Evolutionary conservation across 1,140 invertebrate genomes (phyloP).

Genomic region (Battus philenor): DNA sequence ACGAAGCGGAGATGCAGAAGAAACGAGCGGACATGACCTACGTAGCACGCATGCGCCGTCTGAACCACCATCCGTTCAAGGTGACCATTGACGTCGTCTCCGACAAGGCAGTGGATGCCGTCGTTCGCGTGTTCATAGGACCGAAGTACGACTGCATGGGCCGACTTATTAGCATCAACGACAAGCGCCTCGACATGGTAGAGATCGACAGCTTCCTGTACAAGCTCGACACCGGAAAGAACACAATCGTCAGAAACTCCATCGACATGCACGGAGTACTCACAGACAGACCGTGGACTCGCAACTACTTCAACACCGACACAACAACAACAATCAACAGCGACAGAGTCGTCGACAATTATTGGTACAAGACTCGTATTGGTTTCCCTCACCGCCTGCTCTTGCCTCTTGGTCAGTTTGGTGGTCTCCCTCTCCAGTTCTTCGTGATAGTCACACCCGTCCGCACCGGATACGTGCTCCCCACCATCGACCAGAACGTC

Average conservation of each 20-base stretch:
- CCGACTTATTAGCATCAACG: slow-evolving; percentile 67
- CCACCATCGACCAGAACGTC: slow-evolving; percentile 58
- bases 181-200: slow-evolving; percentile 79
- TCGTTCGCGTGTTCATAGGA: slow-evolving; percentile 78
- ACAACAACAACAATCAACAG: slow-evolving; percentile 37
- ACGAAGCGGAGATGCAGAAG: slow-evolving; percentile 53
- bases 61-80: slow-evolving; percentile 78
- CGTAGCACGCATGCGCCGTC: slow-evolving; percentile 60
- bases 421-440: slow-evolving; percentile 79
- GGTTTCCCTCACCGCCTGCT: slow-evolving; percentile 81
- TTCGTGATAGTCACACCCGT: slow-evolving; percentile 80
- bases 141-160: slow-evolving; percentile 78
- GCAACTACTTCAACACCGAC: slow-evolving; percentile 33
- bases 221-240: slow-evolving; percentile 79
- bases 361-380: slow-evolving; percentile 74
- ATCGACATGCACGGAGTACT: slow-evolving; percentile 59
- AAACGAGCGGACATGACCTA: slow-evolving; percentile 63
- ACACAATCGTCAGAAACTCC: slow-evolving; percentile 75
- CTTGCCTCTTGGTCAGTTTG: slow-evolving; percentile 80
- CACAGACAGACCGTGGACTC: slow-evolving; percentile 51
- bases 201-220: slow-evolving; percentile 82
- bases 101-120: slow-evolving; percentile 74
- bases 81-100: slow-evolving; percentile 76
- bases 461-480: slow-evolving; percentile 80
- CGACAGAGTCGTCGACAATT: slow-evolving; percentile 67